Conservation (phyloP, 2,888 invertebrate species). For the Nemoura dubitans region DNA sequence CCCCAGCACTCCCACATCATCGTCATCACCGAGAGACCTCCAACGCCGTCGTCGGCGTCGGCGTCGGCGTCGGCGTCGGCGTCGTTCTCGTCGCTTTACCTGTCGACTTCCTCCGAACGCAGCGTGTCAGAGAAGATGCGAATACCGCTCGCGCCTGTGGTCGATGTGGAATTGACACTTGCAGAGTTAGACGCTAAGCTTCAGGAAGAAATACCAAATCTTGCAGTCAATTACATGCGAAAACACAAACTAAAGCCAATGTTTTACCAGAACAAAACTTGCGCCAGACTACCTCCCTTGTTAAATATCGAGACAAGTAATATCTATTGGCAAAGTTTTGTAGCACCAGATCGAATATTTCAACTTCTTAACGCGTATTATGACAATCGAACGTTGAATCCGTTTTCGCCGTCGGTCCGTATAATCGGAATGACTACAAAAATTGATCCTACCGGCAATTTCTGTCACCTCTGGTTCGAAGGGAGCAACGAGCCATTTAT, state of each 20-base stretch:
- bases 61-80: too few species aligned
- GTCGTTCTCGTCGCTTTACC: not conserved
- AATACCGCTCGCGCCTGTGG: not conserved
- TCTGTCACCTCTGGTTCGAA: slow-evolving; percentile 55
- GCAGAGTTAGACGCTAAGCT: not conserved
- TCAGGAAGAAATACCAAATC: slow-evolving; percentile 53
- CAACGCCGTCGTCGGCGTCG: not conserved
- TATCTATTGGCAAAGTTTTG: slow-evolving; percentile 57
- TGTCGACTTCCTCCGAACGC: not conserved
- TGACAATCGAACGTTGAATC: slow-evolving; percentile 55
- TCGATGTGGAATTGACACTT: not conserved
- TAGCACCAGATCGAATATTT: slow-evolving; percentile 55
- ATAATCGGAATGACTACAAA: slow-evolving; percentile 58
- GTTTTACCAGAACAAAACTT: slow-evolving; percentile 53
- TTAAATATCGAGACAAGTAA: slow-evolving; percentile 57
- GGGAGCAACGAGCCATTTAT: slow-evolving; percentile 51
- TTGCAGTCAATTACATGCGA: slow-evolving; percentile 57
- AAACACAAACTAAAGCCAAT: slow-evolving; percentile 55
- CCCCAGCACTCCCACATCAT: too few species aligned
- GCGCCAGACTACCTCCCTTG: slow-evolving; percentile 55
- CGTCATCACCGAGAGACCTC: not conserved
- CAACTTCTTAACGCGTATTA: slow-evolving; percentile 58
- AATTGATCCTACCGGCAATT: slow-evolving; percentile 54
- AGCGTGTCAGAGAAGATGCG: not conserved
- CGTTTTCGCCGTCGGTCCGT: slow-evolving; percentile 54